Evolutionary conservation across 2,797 vertebrate genomes (phyloP), one percentile per base, ranked within the genome.

Genomic region (Lateolabrax maculatus): DNA sequence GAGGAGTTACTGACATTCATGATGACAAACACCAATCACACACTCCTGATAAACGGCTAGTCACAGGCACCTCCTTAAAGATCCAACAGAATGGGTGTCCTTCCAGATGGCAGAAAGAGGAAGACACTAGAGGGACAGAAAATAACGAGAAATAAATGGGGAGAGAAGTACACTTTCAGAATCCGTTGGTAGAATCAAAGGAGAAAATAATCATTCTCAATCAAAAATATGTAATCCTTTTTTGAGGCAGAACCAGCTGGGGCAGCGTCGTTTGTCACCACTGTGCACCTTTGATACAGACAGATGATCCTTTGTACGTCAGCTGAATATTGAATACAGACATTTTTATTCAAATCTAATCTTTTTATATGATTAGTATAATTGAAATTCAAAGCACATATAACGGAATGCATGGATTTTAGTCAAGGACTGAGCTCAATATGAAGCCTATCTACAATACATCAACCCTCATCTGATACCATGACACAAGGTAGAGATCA

Each of bases 161-260:
- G 43, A 63, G 62, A 67, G 64, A 72, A 74, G 25, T 69, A 73
- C 69, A 51, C 57, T 68, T 67, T 79, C 83, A 87, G 37, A 87
- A 84, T 83, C 71, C 60, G 64, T 44, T 63, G 63, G 49, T 64
- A 71, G 64, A 83, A 79, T 81, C 79, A 87, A 81, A 85, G 66
- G 74, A 71, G 56, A 82, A 79, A 87, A 84, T 81, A 78, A 88
- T 89, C n/a, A 77, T 79, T 83, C 85, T 90, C 77, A 78, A 89
- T 87, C 80, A 86, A 88, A 92, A 78, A 77, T 48, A 70, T 53
- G 37, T 80, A 74, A 85, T 85, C 85, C 63, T 68, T 83, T 89
- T 82, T 60, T 61, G 66, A 77, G 46, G 57, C 75, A 83, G 63
- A 85, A 84, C 39, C 87, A 89, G 83, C 83, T 73, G 80, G 39